These are phyloP conservation scores for Bombus superbus DNA, from an alignment of 1,140 invertebrate species.

Conservation along the genomic window DNA sequence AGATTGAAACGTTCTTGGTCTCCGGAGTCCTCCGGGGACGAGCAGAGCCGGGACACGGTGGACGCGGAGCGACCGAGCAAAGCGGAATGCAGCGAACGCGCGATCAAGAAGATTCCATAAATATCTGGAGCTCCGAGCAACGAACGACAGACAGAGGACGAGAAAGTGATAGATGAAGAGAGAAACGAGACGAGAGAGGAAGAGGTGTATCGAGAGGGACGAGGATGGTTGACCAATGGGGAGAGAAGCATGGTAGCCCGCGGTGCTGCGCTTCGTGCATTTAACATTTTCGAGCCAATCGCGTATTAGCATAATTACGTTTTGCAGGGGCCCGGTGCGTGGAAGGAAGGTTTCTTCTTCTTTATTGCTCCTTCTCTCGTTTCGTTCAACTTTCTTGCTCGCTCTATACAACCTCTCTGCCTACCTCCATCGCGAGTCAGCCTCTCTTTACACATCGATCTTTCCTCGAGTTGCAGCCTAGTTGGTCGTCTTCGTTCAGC, in stretches of 20 bases:
- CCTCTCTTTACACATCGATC: slow-evolving; percentile 32
- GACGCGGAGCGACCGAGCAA: slow-evolving; percentile 42
- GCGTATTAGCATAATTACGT: slow-evolving; percentile 82
- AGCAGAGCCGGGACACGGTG: slow-evolving; percentile 16
- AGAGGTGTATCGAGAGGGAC: slow-evolving; percentile 12
- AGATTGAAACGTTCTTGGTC: slow-evolving; percentile 71
- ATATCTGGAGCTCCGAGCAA: slow-evolving; percentile 62
- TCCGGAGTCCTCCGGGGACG: slow-evolving; percentile 37
- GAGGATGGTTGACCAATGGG: slow-evolving; percentile 63
- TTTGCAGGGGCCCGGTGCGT: slow-evolving; percentile 70
- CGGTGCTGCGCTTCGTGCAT: slow-evolving; percentile 74
- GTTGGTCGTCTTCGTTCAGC: not conserved
- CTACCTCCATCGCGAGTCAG: not conserved
- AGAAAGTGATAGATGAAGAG: slow-evolving; percentile 10
- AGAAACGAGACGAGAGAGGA: not conserved
- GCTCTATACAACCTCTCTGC: not conserved
- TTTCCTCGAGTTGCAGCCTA: slow-evolving; percentile 37
- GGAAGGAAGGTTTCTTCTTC: slow-evolving; percentile 59
- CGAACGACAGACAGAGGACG: slow-evolving; percentile 18
- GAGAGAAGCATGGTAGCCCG: slow-evolving; percentile 73
- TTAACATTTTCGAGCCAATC: slow-evolving; percentile 80
- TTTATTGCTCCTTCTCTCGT: slow-evolving; percentile 18
- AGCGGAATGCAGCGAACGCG: slow-evolving; percentile 67
- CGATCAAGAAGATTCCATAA: slow-evolving; percentile 75
- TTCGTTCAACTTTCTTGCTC: slow-evolving; percentile 15